Evolutionary conservation across 2,113 vertebrate genomes (phyloP).

Genomic region (Colinus virginianus): DNA sequence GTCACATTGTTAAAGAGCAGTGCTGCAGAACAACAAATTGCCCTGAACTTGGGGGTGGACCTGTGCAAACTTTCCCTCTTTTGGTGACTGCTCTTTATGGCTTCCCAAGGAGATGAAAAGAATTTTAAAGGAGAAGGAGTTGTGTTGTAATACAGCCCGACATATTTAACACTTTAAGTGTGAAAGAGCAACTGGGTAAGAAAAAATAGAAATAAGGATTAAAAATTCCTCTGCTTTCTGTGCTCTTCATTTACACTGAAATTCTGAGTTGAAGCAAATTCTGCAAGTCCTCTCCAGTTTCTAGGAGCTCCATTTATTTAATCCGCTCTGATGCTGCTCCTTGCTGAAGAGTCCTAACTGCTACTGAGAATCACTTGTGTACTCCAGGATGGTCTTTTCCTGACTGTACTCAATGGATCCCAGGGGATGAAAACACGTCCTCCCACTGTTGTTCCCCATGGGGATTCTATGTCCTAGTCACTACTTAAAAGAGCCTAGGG

Average conservation of each 20-base stretch:
- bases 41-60: background rate
- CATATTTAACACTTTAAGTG: background rate
- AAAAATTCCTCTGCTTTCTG: background rate
- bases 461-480: background rate
- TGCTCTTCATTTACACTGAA: background rate
- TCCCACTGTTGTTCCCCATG: background rate
- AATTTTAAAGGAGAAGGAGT: background rate
- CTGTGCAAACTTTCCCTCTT: background rate
- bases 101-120: background rate
- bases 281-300: background rate
- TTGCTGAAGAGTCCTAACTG: background rate
- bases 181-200: background rate
- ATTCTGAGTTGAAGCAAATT: background rate
- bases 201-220: background rate
- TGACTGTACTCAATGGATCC: background rate
- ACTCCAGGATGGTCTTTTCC: background rate
- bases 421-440: background rate
- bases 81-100: background rate
- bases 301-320: background rate
- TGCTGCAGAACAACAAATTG: background rate
- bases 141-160: background rate
- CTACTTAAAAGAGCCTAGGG: background rate
- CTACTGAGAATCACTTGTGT: accelerated
- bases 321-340: background rate
- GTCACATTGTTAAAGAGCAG: background rate